Base-by-base conservation (phyloP, 1,140 invertebrate genomes). In the Musca domestica region DNA sequence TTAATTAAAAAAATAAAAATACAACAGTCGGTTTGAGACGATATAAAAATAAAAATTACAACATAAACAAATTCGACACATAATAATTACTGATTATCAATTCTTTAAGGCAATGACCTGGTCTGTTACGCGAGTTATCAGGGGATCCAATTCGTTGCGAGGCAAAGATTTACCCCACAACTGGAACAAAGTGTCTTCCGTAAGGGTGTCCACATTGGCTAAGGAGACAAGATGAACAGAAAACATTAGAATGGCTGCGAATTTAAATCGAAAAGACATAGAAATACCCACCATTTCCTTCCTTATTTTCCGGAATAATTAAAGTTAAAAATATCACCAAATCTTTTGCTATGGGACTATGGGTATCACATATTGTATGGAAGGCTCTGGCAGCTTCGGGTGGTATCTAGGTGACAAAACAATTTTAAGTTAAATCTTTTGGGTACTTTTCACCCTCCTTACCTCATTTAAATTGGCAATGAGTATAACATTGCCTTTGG, bases 101-200 rank as follows among this genome's bases (percentile, higher is more conserved):
- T 6, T 19, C 14, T 58, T 7, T 47, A 66, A 23, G 14, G 61
- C n/a, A 48, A 67, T 65, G 4, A 81, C 74, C 25, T 76, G 71
- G 67, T 81, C 78, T 10, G 69, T 76, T 2, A 81, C 78, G 22
- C 78, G 74, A 1, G 75, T 74, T 25, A 78, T 76, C 20, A 80
- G 47, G 7, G 78, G 69, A 66, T 75, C 74, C 34, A 80, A 49
- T 64, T 76, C 78, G 15, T 75, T 71, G 34, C 70, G 47, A 0
- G 30, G 2, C 4, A 80, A 22, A 20, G 74, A 34, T 9, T 67
- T 27, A 6, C 64, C 58, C 78, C 78, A 81, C 15, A 81, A 41
- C n/a, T 73, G 47, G 0, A 20, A 19, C 19, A 81, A 56, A 10
- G 73, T 76, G 5, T 75, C 46, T 23, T 58, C 58, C 2, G 65